phyloP scores from a whole-genome alignment of 2,113 vertebrate genomes.

The Larimichthys polyactis region DNA sequence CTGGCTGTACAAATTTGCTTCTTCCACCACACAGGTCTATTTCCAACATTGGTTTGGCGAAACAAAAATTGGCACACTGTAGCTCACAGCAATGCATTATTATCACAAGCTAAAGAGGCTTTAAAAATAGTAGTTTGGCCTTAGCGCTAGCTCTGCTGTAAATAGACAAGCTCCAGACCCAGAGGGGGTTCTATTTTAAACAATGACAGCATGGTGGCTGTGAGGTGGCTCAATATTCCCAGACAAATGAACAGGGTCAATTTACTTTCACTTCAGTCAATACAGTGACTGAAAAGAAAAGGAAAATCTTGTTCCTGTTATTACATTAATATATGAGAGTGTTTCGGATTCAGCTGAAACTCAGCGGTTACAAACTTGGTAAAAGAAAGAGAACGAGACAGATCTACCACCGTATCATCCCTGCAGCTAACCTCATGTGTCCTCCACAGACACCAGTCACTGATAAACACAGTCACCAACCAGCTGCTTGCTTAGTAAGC shows the following conservation, averaged over 20 bases:
- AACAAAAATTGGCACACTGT: conserved; percentile 22
- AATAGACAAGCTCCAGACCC: conserved; percentile 61
- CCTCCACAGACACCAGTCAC: conserved; percentile 22
- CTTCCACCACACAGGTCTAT: conserved; percentile 19
- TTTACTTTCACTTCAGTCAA: neutral
- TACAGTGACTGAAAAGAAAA: neutral
- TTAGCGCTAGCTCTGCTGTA: conserved; percentile 47
- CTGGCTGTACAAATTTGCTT: neutral
- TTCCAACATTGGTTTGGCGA: conserved; percentile 38
- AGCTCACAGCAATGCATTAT: conserved; percentile 25
- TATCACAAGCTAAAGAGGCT: conserved; percentile 37
- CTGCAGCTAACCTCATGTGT: conserved; percentile 72
- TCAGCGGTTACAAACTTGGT: neutral
- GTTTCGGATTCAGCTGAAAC: neutral
- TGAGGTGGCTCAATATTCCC: conserved; percentile 39
- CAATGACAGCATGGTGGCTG: conserved; percentile 50
- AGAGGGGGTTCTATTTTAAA: conserved; percentile 65
- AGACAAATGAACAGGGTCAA: conserved; percentile 9
- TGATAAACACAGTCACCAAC: conserved; percentile 32
- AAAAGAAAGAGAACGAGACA: neutral
- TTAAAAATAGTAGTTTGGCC: conserved; percentile 66
- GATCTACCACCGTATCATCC: conserved; percentile 52
- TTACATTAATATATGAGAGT: neutral
- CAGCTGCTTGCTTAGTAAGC: conserved; percentile 41
- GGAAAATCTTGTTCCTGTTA: neutral